A percentile compares a stretch with the other conserved stretches of the same genome.
phyloP scores from a whole-genome alignment of 1,140 invertebrate species.

The Lutraria rhynchaena region DNA sequence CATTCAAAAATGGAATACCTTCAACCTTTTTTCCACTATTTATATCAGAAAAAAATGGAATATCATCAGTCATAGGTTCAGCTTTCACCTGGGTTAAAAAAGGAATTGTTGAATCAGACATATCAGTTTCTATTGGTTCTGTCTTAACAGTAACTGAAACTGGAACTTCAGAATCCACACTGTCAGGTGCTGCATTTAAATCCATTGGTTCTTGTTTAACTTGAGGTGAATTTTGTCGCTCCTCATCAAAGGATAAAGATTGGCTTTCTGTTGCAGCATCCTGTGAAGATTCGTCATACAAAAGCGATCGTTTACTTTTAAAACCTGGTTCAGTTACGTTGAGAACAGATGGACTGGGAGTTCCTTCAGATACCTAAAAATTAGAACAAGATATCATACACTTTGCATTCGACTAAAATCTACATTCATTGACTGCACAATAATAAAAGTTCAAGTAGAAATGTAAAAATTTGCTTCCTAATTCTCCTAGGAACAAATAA shows the following conservation, averaged over 20 bases:
- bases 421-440: too few relatives aligned
- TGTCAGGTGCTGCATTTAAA: background rate
- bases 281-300: slow-evolving; percentile 48
- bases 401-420: too few relatives aligned
- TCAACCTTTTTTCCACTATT: background rate
- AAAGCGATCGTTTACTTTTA: slow-evolving; percentile 15
- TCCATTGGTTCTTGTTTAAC: slow-evolving; percentile 31
- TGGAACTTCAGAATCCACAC: background rate
- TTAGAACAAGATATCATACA: too few relatives aligned
- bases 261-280: slow-evolving; percentile 1
- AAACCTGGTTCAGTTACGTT: slow-evolving; percentile 21
- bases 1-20: background rate
- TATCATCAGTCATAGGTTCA: background rate
- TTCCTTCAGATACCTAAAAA: slow-evolving; percentile 52
- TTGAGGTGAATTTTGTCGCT: slow-evolving; percentile 29
- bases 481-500: too few relatives aligned
- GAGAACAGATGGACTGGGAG: slow-evolving; percentile 54
- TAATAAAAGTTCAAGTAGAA: too few relatives aligned
- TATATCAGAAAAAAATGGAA: background rate
- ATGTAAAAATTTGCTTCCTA: too few relatives aligned
- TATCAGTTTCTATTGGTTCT: background rate
- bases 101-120: background rate
- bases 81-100: background rate
- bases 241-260: slow-evolving; percentile 48
- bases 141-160: background rate